A percentile compares a stretch with the other conserved stretches of the same genome.
Conservation (phyloP, 2,113 vertebrate species). For the Tachycineta bicolor region DNA sequence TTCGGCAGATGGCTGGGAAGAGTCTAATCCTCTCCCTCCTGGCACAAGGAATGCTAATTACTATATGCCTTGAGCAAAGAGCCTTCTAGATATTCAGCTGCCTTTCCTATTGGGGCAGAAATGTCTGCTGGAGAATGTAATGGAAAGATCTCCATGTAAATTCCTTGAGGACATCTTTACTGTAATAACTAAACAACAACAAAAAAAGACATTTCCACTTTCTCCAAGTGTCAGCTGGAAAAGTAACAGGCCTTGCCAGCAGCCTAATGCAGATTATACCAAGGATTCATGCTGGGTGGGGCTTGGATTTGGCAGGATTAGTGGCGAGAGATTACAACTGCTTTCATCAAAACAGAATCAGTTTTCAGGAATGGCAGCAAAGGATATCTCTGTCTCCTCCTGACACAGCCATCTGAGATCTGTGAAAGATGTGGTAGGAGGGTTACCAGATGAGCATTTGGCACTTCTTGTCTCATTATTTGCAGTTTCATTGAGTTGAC, state of each 20-base stretch:
- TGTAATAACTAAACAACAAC: neutral
- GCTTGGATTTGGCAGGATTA: neutral
- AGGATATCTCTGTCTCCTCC: neutral
- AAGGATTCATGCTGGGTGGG: neutral
- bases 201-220: neutral
- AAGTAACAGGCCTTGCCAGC: neutral
- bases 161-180: neutral
- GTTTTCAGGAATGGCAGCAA: neutral
- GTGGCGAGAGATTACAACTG: neutral
- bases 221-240: neutral
- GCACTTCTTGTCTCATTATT: neutral
- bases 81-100: neutral
- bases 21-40: neutral
- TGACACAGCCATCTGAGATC: neutral
- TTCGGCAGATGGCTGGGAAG: conserved; percentile 15
- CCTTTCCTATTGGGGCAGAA: neutral
- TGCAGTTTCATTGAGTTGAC: neutral
- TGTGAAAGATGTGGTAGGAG: neutral
- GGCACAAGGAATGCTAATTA: conserved; percentile 4
- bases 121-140: neutral
- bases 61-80: neutral
- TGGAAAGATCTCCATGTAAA: neutral
- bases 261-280: neutral
- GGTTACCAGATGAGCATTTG: neutral
- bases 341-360: neutral